Evolutionary conservation across 2,113 vertebrate species (phyloP).

Genomic region (Onychostruthus taczanowskii): DNA sequence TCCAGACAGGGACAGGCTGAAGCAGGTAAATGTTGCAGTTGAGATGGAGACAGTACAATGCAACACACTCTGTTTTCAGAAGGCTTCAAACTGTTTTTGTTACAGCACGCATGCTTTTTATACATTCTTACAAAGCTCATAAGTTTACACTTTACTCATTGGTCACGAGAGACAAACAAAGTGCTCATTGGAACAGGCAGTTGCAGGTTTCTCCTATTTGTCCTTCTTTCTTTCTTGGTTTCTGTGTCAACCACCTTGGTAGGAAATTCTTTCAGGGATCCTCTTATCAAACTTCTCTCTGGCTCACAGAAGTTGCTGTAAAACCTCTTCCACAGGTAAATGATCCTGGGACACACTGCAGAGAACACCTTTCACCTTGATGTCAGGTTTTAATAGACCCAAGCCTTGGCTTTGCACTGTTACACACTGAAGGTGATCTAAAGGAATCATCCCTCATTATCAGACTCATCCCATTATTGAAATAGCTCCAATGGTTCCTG

Average conservation of each 20-base stretch:
- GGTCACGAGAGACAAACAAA: neutral
- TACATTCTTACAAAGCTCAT: neutral
- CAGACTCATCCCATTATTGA: conserved; percentile 45
- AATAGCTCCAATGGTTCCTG: conserved; percentile 21
- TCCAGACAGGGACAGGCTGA: neutral
- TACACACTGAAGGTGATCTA: neutral
- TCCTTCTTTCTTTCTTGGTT: neutral
- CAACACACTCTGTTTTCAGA: neutral
- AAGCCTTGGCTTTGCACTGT: neutral
- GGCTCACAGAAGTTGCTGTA: neutral
- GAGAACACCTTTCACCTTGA: neutral
- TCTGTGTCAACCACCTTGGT: neutral
- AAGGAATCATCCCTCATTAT: conserved; percentile 51
- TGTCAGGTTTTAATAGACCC: neutral
- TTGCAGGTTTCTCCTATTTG: neutral
- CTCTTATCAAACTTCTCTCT: neutral
- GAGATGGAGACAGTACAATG: neutral
- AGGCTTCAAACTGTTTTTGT: neutral
- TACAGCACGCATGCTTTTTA: neutral
- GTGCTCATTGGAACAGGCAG: neutral
- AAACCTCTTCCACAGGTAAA: neutral
- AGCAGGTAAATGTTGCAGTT: neutral
- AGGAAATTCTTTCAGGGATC: neutral
- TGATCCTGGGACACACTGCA: neutral
- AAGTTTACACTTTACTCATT: neutral